Evolutionary conservation across 2,797 vertebrate genomes (phyloP).

Genomic region (Enteromius thamalakanensis): DNA sequence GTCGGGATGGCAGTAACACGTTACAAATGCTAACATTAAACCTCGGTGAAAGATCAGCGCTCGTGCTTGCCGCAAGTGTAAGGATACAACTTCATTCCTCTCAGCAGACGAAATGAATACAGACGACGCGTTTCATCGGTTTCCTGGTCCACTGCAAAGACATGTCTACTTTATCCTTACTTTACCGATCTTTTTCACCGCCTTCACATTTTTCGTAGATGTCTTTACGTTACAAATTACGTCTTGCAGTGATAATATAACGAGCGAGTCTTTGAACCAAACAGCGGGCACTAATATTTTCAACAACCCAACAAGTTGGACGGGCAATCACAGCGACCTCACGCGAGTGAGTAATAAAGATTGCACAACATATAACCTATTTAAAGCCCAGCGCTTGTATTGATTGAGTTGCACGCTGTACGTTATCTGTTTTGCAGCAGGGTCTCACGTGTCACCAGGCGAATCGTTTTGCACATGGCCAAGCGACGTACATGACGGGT

Average conservation of each 20-base stretch:
- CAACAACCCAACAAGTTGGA: not conserved
- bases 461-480: conserved; percentile 65
- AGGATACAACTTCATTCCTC: not conserved
- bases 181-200: conserved; percentile 68
- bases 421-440: conserved; percentile 41
- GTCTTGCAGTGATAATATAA: conserved; percentile 58
- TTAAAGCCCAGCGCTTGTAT: not conserved
- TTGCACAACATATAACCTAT: not conserved
- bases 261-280: not conserved
- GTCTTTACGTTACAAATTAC: conserved; percentile 61
- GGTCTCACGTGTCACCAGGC: conserved; percentile 52
- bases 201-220: conserved; percentile 77
- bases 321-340: conserved; percentile 6
- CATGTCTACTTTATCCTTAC: conserved; percentile 73
- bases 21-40: not conserved
- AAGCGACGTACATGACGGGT: conserved; percentile 71
- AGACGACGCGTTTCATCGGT: not conserved
- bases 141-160: conserved; percentile 71
- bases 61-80: not conserved
- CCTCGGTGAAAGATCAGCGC: not conserved
- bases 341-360: conserved; percentile 44
- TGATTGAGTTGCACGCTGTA: not conserved
- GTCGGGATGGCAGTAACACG: not conserved
- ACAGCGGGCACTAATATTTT: conserved; percentile 14
- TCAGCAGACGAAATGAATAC: conserved; percentile 23